Base-by-base conservation (phyloP, 2,797 vertebrate genomes). In the Microhierax caerulescens region DNA sequence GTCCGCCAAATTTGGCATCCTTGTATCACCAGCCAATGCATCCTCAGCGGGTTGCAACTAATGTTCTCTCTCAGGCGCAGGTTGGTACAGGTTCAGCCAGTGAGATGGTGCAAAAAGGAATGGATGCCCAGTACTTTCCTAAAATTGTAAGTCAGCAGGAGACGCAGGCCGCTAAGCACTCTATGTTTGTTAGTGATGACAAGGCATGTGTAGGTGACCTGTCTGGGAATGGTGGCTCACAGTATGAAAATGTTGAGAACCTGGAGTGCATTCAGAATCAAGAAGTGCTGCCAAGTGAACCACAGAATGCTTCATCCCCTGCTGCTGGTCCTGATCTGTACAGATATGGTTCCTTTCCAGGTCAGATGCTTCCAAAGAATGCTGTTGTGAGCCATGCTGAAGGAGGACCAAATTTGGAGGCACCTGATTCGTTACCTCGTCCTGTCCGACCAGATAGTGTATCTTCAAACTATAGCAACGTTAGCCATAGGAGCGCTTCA, bases 251-350 rank as follows among this genome's bases (percentile, higher is more conserved):
- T 0, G 97, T 99, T 14, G 99, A 99, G 96, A 99, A 99, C 97
- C 96, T 99, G 83, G 99, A 99, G 76, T 99, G 98, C 78, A 90
- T 99, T 80, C 99, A 99, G 54, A 99, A 99, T 83, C 99, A 99
- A 69, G 99, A 99, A 73, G 99, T 99, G 63, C 98, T 99, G 77
- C 99, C 99, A 0, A 98, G 95, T 7, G 99, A 99, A 76, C 97
- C 98, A 4, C 97, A 72, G 13, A 94, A 85, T 3, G 19, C 96
- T 54, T 63, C 95, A 1, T 93, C 97, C 61, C 70, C 92, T 9
- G 88, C 87, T 13, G 65, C 78, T 5, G 85, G 63, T 21, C 77
- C 94, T 2, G 98, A 98, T 21, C 91, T 43, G 0, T 97, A 96
- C 93, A 80, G 97, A 13, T 97, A 94, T 0, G 97, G 97, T 9